Evolutionary conservation across 2,888 invertebrate genomes (phyloP).

Genomic region (Drymonia ruficornis): DNA sequence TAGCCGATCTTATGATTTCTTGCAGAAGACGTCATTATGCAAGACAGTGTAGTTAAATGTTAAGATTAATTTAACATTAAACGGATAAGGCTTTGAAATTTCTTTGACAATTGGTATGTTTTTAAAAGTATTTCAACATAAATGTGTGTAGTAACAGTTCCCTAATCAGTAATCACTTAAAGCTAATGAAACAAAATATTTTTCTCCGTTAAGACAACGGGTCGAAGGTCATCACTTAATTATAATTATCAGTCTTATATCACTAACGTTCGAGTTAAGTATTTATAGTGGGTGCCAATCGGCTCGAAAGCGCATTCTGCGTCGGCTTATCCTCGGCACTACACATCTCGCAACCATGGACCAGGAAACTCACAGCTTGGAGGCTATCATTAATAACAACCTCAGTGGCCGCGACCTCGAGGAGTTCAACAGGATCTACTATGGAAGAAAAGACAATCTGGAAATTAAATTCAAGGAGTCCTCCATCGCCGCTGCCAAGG

Average conservation of each 20-base stretch:
- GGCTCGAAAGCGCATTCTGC: slow-evolving; percentile 49
- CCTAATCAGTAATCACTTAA: no score
- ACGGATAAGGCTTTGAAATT: no score
- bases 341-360: slow-evolving; percentile 57
- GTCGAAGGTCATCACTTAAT: slow-evolving; percentile 63
- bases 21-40: no score
- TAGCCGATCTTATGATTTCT: no score
- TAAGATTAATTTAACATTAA: no score
- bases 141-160: no score
- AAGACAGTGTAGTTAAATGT: no score
- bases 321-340: slow-evolving; percentile 31
- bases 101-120: no score
- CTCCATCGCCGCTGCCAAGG: slow-evolving; percentile 82
- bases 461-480: slow-evolving; percentile 72
- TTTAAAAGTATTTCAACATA: no score
- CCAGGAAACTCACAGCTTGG: slow-evolving; percentile 74
- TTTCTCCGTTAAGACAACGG: slow-evolving; percentile 51
- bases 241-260: slow-evolving; percentile 36
- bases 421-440: slow-evolving; percentile 78
- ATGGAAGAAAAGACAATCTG: slow-evolving; percentile 67
- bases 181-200: slow-evolving; percentile 56
- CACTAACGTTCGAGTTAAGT: slow-evolving; percentile 46
- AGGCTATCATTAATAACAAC: slow-evolving; percentile 72
- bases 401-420: slow-evolving; percentile 72
- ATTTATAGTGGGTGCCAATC: slow-evolving; percentile 57